Base-by-base conservation (phyloP, 2,113 vertebrate species). In the Perca schrenkii region DNA sequence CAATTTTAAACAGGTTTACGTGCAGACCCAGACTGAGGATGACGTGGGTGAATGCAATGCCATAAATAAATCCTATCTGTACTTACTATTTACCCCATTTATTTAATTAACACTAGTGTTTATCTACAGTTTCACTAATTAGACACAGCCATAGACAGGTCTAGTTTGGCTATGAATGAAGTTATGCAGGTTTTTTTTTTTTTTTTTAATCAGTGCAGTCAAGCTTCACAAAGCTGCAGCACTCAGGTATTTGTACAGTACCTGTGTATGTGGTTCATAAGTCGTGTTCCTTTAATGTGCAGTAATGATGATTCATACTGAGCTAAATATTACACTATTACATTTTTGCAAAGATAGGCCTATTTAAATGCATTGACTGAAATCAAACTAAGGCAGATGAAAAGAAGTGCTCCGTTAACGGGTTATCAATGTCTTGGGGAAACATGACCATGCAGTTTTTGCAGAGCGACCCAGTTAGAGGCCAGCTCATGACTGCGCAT, bases 361-460 rank as follows among this genome's bases (percentile, higher is more conserved):
- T 43, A 43, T 43, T 43, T 43, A 54, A 0, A 11, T 19, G n/a
- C 6, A 67, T 6, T 0, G 14, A 34, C 17, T 60, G 54, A 36
- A 19, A 65, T 43, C 3, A 28, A 19, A 3, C 31, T 3, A 19
- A 0, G 3, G 13, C 2, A 7, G 13, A 1, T 19, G 8, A 16
- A 25, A 28, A 4, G 2, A 58, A 73, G 46, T 11, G 46, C 60
- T 49, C 22, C 17, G 4, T 28, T 8, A 47, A 5, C 56, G 13
- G 15, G 22, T 34, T 36, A 67, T 63, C 31, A 0, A 21, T 74
- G 58, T 13, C 25, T 62, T 79, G 83, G 52, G 84, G 86, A 83
- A 88, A 75, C 86, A 88, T 92, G 89, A 93, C 86, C 17, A 34
- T 36, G 89, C 89, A 91, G 74, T 17, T 90, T 90, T 65, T 74